A percentile compares a stretch with the other conserved stretches of the same genome.
Conservation (phyloP, 2,888 invertebrate genomes). For the Frankliniella intonsa region DNA sequence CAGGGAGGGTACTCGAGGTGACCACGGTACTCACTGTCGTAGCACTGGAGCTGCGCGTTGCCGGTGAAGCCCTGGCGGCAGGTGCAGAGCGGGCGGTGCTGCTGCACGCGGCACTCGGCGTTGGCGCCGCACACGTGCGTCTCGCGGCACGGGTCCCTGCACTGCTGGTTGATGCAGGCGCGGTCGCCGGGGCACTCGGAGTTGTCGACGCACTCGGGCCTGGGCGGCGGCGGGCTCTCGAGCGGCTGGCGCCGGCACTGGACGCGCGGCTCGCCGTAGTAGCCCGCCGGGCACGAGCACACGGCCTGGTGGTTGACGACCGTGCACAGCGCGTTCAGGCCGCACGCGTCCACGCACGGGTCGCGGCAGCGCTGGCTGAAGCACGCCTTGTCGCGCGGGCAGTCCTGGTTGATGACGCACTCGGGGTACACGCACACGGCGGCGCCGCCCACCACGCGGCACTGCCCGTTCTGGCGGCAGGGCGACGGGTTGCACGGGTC, state of each 20-base stretch:
- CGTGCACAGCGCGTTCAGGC: conserved; percentile 75
- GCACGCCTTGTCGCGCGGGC: conserved; percentile 74
- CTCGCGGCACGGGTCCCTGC: conserved; percentile 68
- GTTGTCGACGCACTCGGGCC: conserved; percentile 71
- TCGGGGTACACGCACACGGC: conserved; percentile 79
- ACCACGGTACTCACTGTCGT: conserved; percentile 58
- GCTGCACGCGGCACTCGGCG: conserved; percentile 70
- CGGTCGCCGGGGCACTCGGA: conserved; percentile 76
- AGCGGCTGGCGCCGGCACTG: conserved; percentile 51
- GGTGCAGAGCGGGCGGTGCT: conserved; percentile 75
- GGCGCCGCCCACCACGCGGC: conserved; percentile 63
- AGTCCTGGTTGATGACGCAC: conserved; percentile 84
- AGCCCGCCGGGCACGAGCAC: conserved; percentile 76
- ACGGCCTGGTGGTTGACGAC: conserved; percentile 74
- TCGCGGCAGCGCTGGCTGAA: conserved; percentile 77
- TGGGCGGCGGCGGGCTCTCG: conserved; percentile 45
- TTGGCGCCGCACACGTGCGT: conserved; percentile 67
- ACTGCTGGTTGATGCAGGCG: conserved; percentile 71
- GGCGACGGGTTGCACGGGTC: conserved; percentile 84
- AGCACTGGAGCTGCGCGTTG: conserved; percentile 72
- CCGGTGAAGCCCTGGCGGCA: conserved; percentile 80
- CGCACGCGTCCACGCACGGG: conserved; percentile 77
- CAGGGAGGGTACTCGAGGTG: neutral
- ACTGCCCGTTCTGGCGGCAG: conserved; percentile 76
- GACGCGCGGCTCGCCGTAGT: conserved; percentile 70